These are phyloP conservation scores for Ptiloglossa arizonensis DNA, from an alignment of 1,140 invertebrate genomes.

Conservation along the genomic window DNA sequence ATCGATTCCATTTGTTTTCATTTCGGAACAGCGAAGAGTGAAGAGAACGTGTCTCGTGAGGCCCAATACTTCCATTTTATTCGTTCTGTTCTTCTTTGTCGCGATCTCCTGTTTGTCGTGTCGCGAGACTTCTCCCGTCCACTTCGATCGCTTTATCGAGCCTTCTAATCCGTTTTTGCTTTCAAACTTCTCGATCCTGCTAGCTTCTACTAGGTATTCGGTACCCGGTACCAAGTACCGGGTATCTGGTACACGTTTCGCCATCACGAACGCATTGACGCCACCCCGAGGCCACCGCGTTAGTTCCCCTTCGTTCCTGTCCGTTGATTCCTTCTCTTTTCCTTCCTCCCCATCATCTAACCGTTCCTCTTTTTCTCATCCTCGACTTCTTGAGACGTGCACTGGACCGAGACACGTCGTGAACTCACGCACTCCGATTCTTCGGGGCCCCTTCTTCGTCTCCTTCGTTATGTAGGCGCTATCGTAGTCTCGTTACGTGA, in stretches of 20 bases:
- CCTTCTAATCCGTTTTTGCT: not conserved
- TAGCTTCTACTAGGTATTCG: constrained; percentile 44
- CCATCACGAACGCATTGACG: constrained; percentile 54
- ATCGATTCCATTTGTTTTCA: no score
- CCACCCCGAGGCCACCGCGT: constrained; percentile 67
- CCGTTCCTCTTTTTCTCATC: constrained; percentile 12
- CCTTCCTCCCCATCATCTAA: constrained; percentile 4
- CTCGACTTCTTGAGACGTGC: constrained; percentile 49
- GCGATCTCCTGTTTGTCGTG: no score
- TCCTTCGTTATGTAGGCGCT: constrained; percentile 48
- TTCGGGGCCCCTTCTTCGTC: constrained; percentile 4
- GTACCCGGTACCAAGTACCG: constrained; percentile 53
- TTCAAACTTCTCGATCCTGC: not conserved
- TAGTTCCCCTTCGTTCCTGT: constrained; percentile 58
- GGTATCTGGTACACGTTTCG: constrained; percentile 46
- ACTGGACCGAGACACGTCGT: constrained; percentile 52
- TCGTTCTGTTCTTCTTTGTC: no score
- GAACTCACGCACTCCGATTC: constrained; percentile 57
- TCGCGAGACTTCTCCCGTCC: not conserved
- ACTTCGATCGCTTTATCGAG: not conserved
- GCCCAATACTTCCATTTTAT: no score
- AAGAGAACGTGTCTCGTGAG: no score
- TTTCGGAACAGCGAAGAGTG: no score
- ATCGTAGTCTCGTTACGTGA: constrained; percentile 61
- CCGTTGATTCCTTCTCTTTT: constrained; percentile 30